Conservation (phyloP, 2,797 vertebrate species). For the Gadopsis marmoratus region DNA sequence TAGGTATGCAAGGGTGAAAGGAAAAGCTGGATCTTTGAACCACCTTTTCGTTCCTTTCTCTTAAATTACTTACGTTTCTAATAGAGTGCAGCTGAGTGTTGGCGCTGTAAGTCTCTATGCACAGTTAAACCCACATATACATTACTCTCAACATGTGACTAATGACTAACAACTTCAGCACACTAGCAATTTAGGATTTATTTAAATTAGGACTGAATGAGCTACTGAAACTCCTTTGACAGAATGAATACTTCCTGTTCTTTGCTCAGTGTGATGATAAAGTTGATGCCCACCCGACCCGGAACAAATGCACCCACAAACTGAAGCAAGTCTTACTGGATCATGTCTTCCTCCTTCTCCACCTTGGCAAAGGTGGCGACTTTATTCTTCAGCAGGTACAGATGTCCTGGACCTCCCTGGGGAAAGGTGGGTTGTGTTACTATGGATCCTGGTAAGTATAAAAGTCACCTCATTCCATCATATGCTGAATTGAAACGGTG, state of each 20-base stretch:
- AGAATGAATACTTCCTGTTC: too few relatives aligned
- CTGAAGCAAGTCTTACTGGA: constrained; percentile 88
- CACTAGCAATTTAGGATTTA: too few relatives aligned
- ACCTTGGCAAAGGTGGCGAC: constrained; percentile 98
- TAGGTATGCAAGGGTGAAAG: not conserved
- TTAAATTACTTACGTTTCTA: not conserved
- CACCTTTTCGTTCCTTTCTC: not conserved
- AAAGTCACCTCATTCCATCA: not conserved
- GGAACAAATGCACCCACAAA: not conserved
- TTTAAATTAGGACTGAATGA: too few relatives aligned
- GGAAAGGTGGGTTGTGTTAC: constrained; percentile 17
- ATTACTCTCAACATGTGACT: not conserved
- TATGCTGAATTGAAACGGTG: not conserved
- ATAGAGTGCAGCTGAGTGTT: not conserved
- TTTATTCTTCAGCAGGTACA: constrained; percentile 98
- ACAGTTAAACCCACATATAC: not conserved
- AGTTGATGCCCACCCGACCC: not conserved
- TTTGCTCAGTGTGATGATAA: too few relatives aligned
- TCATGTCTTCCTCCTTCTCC: constrained; percentile 98
- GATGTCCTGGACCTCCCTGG: constrained; percentile 95
- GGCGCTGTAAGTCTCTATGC: not conserved
- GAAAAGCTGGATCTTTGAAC: not conserved
- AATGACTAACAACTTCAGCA: not conserved
- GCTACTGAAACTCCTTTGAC: too few relatives aligned
- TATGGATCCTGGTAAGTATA: not conserved